These are phyloP conservation scores for Perizoma affinitatum DNA, from an alignment of 2,888 invertebrate species.

Conservation along the genomic window DNA sequence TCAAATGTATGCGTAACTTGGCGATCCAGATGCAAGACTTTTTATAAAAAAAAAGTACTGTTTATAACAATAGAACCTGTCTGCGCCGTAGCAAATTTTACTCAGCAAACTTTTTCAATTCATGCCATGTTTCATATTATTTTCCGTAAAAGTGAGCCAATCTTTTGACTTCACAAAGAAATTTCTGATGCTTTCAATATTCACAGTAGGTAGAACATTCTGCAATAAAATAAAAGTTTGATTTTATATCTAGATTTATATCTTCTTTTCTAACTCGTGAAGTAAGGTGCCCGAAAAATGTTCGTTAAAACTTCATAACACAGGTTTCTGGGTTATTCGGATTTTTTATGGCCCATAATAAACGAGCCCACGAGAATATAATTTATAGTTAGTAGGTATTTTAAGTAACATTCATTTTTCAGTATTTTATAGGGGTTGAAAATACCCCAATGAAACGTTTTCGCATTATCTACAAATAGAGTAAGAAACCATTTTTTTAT, in stretches of 20 bases:
- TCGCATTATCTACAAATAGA: background rate
- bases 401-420: constrained; percentile 17
- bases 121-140: constrained; percentile 69
- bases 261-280: constrained; percentile 11
- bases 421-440: constrained; percentile 19
- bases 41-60: constrained; percentile 40
- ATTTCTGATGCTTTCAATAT: constrained; percentile 49
- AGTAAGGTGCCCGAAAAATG: constrained; percentile 23
- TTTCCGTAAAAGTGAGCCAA: constrained; percentile 62
- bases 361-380: constrained; percentile 29
- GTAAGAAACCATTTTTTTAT: no score
- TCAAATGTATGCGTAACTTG: constrained; percentile 23
- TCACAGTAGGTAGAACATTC: constrained; percentile 9
- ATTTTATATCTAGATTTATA: constrained; percentile 23
- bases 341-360: constrained; percentile 30
- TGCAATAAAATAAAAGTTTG: constrained; percentile 58
- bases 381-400: constrained; percentile 27
- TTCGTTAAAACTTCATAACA: constrained; percentile 30
- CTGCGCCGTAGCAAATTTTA: constrained; percentile 53
- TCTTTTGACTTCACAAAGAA: constrained; percentile 64
- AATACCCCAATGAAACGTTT: constrained; percentile 1
- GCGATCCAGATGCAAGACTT: constrained; percentile 27
- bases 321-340: constrained; percentile 25
- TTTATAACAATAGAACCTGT: constrained; percentile 52
- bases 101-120: constrained; percentile 68